Conservation (phyloP, 2,888 invertebrate species). For the Oligia strigilis region DNA sequence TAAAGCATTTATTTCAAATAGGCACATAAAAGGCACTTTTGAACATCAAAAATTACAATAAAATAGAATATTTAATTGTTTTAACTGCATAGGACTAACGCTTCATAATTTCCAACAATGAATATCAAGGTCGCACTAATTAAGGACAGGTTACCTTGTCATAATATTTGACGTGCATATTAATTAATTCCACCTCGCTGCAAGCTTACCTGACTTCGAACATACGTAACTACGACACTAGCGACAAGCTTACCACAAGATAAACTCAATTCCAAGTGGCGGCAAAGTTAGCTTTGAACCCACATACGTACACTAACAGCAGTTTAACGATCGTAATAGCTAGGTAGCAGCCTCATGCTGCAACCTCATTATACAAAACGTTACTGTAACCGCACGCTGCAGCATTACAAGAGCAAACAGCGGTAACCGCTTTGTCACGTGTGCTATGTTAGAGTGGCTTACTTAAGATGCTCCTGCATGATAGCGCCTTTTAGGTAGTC, state of each 20-base stretch:
- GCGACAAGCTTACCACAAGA: constrained; percentile 46
- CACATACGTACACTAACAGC: constrained; percentile 49
- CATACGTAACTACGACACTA: constrained; percentile 18
- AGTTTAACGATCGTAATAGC: constrained; percentile 53
- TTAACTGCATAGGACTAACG: neutral
- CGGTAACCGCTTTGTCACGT: constrained; percentile 28
- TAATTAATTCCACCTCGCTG: constrained; percentile 27
- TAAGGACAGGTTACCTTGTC: constrained; percentile 26
- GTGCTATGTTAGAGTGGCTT: constrained; percentile 11
- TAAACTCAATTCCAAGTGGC: constrained; percentile 54
- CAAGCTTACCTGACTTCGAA: constrained; percentile 29
- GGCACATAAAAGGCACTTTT: too few relatives aligned
- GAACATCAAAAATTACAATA: too few relatives aligned
- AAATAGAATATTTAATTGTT: neutral
- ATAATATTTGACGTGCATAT: constrained; percentile 35
- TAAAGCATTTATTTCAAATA: too few relatives aligned
- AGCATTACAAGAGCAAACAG: constrained; percentile 30
- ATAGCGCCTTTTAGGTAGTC: constrained; percentile 3
- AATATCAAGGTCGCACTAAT: neutral
- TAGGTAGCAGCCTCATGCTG: constrained; percentile 41
- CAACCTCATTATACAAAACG: constrained; percentile 50
- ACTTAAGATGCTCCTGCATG: constrained; percentile 19
- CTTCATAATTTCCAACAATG: neutral
- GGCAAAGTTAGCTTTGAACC: constrained; percentile 54
- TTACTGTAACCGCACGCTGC: constrained; percentile 31